A percentile compares a stretch with the other conserved stretches of the same genome.
These are phyloP conservation scores for Caenorhabditis virilis DNA, from an alignment of 2,888 invertebrate species.

Conservation along the genomic window DNA sequence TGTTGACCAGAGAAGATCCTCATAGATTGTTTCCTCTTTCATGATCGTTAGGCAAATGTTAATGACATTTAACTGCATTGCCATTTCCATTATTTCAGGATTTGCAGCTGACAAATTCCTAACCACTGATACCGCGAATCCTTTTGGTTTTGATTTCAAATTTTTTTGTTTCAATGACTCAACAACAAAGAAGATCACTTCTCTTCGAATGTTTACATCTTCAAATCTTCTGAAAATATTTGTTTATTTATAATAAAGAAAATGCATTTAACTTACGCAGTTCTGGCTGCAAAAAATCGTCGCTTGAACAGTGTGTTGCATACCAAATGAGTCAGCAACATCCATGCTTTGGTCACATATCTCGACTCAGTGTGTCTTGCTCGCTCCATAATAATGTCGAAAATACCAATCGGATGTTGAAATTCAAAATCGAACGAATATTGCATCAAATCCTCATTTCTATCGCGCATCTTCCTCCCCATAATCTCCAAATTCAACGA, in stretches of 20 bases:
- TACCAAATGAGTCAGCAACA: slow-evolving; percentile 14
- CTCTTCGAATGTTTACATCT: background rate
- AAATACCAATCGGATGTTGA: slow-evolving; percentile 15
- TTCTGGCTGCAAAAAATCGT: background rate
- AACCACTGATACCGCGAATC: slow-evolving; percentile 22
- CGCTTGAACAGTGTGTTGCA: slow-evolving; percentile 17
- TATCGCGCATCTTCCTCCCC: background rate
- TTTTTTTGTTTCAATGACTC: slow-evolving; percentile 8
- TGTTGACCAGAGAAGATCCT: slow-evolving; percentile 33
- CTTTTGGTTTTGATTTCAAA: slow-evolving; percentile 12
- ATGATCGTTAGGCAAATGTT: slow-evolving; percentile 9
- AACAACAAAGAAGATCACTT: slow-evolving; percentile 14
- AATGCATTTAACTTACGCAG: background rate
- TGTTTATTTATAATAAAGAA: background rate
- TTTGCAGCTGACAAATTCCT: slow-evolving; percentile 14
- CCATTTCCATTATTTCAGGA: slow-evolving; percentile 5
- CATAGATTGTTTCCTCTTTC: slow-evolving; percentile 16
- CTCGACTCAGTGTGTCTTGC: slow-evolving; percentile 6
- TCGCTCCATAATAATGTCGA: slow-evolving; percentile 15
- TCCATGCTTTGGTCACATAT: slow-evolving; percentile 18
- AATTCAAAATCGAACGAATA: background rate
- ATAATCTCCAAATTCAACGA: slow-evolving; percentile 11
- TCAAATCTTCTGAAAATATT: background rate
- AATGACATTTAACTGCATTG: slow-evolving; percentile 7
- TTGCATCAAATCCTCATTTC: background rate